Conservation (phyloP, 2,113 vertebrate species). For the Phaetusa simplex region DNA sequence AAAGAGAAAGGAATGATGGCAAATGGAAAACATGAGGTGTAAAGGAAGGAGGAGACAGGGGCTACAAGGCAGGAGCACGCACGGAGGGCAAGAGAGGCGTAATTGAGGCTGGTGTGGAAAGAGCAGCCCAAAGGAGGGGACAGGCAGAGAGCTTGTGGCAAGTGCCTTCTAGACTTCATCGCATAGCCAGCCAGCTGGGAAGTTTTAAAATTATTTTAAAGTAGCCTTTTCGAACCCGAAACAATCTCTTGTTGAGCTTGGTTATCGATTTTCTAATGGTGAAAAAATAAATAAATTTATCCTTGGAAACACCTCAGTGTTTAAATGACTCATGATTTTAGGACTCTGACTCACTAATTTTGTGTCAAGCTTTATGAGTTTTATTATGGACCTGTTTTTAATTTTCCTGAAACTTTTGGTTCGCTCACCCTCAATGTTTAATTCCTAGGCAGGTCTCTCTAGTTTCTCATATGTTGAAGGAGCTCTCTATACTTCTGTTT, state of each 20-base stretch:
- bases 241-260: not conserved
- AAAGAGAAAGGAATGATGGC: not conserved
- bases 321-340: slow-evolving; percentile 44
- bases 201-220: not conserved
- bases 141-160: not conserved
- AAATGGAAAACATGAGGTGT: not conserved
- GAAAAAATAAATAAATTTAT: not conserved
- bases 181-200: not conserved
- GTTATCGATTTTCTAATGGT: not conserved
- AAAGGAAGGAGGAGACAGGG: not conserved
- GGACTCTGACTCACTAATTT: slow-evolving; percentile 23
- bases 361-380: not conserved
- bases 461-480: not conserved
- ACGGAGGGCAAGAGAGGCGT: not conserved
- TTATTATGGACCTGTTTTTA: not conserved
- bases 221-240: not conserved
- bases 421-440: not conserved
- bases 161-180: not conserved
- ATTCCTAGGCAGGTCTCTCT: not conserved
- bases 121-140: not conserved
- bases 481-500: not conserved
- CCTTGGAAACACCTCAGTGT: not conserved
- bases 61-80: not conserved
- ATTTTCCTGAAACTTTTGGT: not conserved
- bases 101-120: not conserved